Conservation (phyloP, 2,797 vertebrate genomes). For the Odontamblyopus lacepedii region DNA sequence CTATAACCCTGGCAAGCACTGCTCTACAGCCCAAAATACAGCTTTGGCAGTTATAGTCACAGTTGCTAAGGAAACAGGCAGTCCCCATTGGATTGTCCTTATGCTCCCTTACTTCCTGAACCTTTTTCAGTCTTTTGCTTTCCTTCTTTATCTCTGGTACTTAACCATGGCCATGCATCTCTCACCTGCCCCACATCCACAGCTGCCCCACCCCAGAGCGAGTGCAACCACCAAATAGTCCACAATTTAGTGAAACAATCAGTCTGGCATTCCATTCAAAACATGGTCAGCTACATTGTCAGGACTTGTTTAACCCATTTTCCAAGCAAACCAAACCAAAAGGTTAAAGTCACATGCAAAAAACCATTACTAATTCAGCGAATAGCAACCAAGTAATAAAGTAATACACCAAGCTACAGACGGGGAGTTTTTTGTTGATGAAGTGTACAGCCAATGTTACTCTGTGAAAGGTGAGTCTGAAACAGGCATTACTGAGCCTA, state of each 20-base stretch:
- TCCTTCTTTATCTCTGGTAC: conserved; percentile 30
- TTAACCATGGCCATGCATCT: conserved; percentile 2
- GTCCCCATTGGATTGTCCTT: conserved; percentile 62
- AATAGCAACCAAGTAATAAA: neutral
- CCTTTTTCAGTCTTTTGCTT: conserved; percentile 24
- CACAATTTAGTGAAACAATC: conserved; percentile 4
- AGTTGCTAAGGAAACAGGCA: conserved; percentile 73
- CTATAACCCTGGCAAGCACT: conserved; percentile 55
- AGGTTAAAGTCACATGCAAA: conserved; percentile 4
- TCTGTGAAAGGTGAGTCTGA: neutral
- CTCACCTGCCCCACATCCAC: conserved; percentile 62
- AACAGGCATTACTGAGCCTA: neutral
- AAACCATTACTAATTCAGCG: conserved; percentile 1
- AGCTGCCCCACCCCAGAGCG: conserved; percentile 54
- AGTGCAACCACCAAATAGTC: conserved; percentile 50
- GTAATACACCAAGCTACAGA: too few species aligned
- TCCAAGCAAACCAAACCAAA: conserved; percentile 13
- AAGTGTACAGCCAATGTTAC: neutral
- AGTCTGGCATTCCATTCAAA: conserved; percentile 57
- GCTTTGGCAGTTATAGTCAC: conserved; percentile 56
- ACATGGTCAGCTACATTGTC: conserved; percentile 53
- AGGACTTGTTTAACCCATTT: neutral
- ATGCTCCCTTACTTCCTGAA: conserved; percentile 33
- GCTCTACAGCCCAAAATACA: conserved; percentile 29
- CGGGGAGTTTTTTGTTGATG: neutral